Percentiles rank a stretch among this genome's conserved stretches.
These are phyloP conservation scores for Nerophis lumbriciformis DNA, from an alignment of 2,113 vertebrate species.

Conservation along the genomic window DNA sequence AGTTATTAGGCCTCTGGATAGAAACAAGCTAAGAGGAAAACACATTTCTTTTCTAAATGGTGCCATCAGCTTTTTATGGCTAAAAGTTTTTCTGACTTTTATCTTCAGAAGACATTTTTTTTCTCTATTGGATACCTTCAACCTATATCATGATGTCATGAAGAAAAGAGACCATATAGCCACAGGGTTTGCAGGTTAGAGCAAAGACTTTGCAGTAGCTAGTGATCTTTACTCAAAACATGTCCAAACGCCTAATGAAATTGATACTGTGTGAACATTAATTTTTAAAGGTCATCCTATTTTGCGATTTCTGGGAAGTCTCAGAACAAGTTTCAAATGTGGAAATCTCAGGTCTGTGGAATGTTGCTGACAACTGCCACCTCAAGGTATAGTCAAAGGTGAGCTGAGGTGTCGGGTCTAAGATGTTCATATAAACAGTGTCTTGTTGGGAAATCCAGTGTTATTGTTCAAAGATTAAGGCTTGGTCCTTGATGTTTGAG, in stretches of 20 bases:
- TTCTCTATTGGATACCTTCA: conserved; percentile 33
- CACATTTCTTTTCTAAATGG: conserved; percentile 63
- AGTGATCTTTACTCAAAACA: conserved; percentile 14
- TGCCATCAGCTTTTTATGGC: conserved; percentile 47
- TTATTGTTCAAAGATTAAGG: conserved; percentile 67
- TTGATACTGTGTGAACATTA: conserved; percentile 6
- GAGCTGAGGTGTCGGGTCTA: conserved; percentile 76
- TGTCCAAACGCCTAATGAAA: conserved; percentile 22
- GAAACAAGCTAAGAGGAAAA: conserved; percentile 38
- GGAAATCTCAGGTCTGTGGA: conserved; percentile 59
- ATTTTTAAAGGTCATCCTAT: conserved; percentile 11
- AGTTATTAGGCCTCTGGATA: conserved; percentile 61
- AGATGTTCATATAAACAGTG: conserved; percentile 73
- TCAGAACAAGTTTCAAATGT: conserved; percentile 27
- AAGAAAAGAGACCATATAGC: conserved; percentile 20
- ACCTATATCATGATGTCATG: conserved; percentile 43
- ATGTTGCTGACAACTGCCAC: conserved; percentile 64
- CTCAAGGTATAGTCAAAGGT: conserved; percentile 68
- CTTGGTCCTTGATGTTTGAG: conserved; percentile 74
- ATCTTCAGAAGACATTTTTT: conserved; percentile 19
- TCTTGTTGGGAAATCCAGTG: conserved; percentile 72
- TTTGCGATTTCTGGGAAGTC: conserved; percentile 15
- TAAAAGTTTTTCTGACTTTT: conserved; percentile 48
- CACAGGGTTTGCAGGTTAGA: conserved; percentile 23
- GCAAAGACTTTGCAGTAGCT: conserved; percentile 10